Percentiles rank a stretch among this genome's conserved stretches.
phyloP scores from a whole-genome alignment of 2,888 invertebrate species.

The Apeira syringaria region DNA sequence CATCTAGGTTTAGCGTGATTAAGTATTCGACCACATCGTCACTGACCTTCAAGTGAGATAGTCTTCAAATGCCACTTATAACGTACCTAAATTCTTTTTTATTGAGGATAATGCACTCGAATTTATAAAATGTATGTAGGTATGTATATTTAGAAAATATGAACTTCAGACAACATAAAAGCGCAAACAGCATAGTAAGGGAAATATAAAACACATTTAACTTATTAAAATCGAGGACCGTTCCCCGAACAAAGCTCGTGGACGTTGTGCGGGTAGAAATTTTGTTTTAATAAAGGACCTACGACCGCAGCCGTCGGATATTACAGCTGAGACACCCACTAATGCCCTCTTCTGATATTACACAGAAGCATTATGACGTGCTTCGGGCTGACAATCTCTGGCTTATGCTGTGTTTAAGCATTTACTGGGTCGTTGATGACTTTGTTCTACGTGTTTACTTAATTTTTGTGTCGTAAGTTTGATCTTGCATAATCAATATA shows the following conservation, averaged over 20 bases:
- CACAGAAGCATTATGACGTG: conserved; percentile 74
- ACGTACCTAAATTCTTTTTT: too few relatives aligned
- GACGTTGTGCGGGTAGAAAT: conserved; percentile 75
- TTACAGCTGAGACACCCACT: conserved; percentile 73
- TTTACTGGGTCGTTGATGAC: conserved; percentile 38
- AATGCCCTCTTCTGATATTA: conserved; percentile 77
- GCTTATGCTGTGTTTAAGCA: conserved; percentile 51
- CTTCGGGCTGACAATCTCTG: conserved; percentile 72
- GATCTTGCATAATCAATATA: too few relatives aligned
- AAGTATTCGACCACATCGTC: too few relatives aligned
- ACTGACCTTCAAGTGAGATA: too few relatives aligned
- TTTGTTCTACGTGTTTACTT: conserved; percentile 31
- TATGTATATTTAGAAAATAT: background rate
- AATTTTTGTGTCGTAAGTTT: too few relatives aligned
- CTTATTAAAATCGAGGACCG: conserved; percentile 46
- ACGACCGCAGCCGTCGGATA: conserved; percentile 71
- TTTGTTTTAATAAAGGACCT: conserved; percentile 81
- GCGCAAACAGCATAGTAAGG: conserved; percentile 16
- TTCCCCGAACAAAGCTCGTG: conserved; percentile 57
- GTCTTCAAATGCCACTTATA: too few relatives aligned
- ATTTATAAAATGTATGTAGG: too few relatives aligned
- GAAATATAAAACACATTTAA: conserved; percentile 38
- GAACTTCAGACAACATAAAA: conserved; percentile 11
- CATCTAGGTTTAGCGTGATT: too few relatives aligned
- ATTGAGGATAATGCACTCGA: too few relatives aligned